Evolutionary conservation across 2,888 invertebrate genomes (phyloP).

Genomic region (Rhagonycha fulva): DNA sequence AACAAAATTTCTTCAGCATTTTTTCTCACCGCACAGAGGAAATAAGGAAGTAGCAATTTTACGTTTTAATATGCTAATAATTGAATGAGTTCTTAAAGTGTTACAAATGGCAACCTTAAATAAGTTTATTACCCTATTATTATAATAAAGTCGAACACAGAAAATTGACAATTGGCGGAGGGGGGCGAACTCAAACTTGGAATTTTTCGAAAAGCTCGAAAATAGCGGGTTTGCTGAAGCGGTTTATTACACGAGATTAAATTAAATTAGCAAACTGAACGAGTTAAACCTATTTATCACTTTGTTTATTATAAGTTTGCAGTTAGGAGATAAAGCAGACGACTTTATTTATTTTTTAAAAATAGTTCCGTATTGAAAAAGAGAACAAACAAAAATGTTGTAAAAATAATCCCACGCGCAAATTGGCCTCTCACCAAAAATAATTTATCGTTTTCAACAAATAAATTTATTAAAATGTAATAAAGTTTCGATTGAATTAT

Average conservation of each 20-base stretch:
- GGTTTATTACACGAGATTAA: background rate
- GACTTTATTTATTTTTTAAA: background rate
- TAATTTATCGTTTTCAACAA: background rate
- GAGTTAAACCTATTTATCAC: background rate
- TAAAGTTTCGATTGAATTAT: background rate
- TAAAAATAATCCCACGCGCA: background rate
- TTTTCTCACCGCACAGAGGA: background rate
- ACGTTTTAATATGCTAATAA: background rate
- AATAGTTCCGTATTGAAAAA: background rate
- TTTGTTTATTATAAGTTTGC: background rate
- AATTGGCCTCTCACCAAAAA: background rate
- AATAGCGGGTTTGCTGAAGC: background rate
- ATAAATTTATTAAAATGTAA: background rate
- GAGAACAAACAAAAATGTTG: background rate
- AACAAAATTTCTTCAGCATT: background rate
- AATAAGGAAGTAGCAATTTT: background rate
- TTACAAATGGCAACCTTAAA: background rate
- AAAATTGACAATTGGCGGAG: background rate
- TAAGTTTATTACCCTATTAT: conserved; percentile 2
- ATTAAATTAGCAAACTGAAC: background rate
- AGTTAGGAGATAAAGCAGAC: background rate
- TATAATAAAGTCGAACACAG: background rate
- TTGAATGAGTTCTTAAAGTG: conserved; percentile 1
- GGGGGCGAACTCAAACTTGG: background rate
- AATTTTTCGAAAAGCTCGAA: background rate